Evolutionary conservation across 1,140 invertebrate genomes (phyloP).

Genomic region (Drosophila pachea): DNA sequence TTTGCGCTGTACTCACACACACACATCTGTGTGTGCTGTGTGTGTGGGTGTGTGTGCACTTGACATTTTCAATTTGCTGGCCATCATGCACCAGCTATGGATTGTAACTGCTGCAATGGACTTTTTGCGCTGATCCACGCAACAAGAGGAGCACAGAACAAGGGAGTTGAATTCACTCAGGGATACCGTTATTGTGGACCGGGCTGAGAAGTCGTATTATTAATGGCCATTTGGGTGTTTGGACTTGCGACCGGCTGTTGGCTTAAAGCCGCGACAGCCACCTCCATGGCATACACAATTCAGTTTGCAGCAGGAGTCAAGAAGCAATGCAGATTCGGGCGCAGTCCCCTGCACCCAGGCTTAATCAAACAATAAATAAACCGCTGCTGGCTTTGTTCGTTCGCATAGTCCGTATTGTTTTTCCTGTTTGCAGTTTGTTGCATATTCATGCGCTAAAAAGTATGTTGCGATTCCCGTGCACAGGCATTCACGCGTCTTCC

Average conservation of each 20-base stretch:
- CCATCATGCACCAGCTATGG: constrained; percentile 66
- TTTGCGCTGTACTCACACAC: too few relatives aligned
- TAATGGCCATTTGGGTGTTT: constrained; percentile 15
- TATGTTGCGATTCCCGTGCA: constrained; percentile 27
- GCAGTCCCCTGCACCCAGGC: too few relatives aligned
- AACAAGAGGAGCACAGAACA: background rate
- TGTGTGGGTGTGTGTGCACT: constrained; percentile 32
- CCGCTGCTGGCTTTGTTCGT: constrained; percentile 24
- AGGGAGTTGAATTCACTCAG: background rate
- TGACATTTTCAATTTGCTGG: constrained; percentile 75
- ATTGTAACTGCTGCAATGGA: constrained; percentile 52
- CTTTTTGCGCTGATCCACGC: background rate
- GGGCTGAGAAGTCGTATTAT: background rate
- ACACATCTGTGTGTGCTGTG: constrained; percentile 13
- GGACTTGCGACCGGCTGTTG: constrained; percentile 1
- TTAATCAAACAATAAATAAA: constrained; percentile 44
- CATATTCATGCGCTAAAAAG: constrained; percentile 44
- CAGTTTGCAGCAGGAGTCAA: constrained; percentile 36
- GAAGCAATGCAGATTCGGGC: too few relatives aligned
- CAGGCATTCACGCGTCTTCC: background rate
- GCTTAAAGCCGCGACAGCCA: constrained; percentile 17
- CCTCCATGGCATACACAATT: constrained; percentile 49
- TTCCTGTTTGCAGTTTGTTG: constrained; percentile 13
- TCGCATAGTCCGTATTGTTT: constrained; percentile 12
- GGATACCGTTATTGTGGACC: background rate